Base-by-base conservation (phyloP, 2,888 invertebrate genomes). In the Willowsia nigromaculata region DNA sequence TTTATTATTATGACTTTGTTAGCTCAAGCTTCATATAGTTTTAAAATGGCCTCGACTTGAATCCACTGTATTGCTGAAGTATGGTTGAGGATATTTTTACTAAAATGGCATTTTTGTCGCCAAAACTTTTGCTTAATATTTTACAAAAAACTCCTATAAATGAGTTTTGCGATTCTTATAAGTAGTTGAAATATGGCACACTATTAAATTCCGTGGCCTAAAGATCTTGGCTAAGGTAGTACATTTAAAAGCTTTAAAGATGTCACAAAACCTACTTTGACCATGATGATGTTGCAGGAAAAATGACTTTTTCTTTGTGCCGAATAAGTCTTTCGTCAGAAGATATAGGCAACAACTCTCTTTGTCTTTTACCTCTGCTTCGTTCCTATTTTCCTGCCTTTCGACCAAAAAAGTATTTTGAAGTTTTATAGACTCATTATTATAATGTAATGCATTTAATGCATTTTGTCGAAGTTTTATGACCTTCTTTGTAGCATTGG, bases 391-490 rank as follows among this genome's bases (percentile, higher is more conserved):
- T 53, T n/a, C 18, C 50, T 33, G 53, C 30, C 78, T 78, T 76
- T 78, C 78, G 43, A 27, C 30, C 18, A 30, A 53, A 78, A 53
- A 53, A n/a, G n/a, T 30, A 78, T 78, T 78, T 53, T 78, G 18
- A 33, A 53, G 78, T 78, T 78, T 78, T 78, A 78, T 78, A 33
- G 78, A 53, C 78, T 78, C 78, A 78, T 78, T 78, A 78, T 50
- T 78, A 78, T 78, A 78, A 78, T 78, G 53, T 53, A 78, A 53
- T 78, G 78, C 53, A 78, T 78, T 78, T 50, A 78, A 50, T 78
- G 78, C 78, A 50, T 78, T 71, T 78, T 78, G 53, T 53, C 78
- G 18, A 78, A 78, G 53, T 78, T 53, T 53, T 30, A 78, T 71
- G 25, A 22, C 47, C 30, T 15, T 27, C 59, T 59, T 30, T 30